Evolutionary conservation across 2,888 invertebrate species (phyloP), one percentile per base, ranked within the genome.

Genomic region (Copidosoma aretas): DNA sequence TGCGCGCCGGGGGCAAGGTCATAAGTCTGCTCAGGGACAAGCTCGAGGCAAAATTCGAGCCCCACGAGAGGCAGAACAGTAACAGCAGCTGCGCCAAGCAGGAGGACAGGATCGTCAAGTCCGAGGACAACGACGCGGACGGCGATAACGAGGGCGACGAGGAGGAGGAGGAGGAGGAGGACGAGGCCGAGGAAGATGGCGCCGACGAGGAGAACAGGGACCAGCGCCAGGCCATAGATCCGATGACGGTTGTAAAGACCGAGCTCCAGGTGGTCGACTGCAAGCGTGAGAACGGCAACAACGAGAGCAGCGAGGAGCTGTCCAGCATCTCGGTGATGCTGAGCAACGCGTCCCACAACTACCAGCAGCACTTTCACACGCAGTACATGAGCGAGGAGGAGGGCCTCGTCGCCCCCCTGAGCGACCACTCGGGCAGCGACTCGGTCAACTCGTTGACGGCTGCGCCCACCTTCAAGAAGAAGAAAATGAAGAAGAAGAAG

Each of bases 351-450:
- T 85, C 86, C 8, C 86, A 86, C 10, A 86, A 87, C 71, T 82
- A 83, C 49, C 81, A 80, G 10, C 82, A 83, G 22, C 81, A 83
- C 21, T 83, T 82, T 64, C 81, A 82, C 61, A 77, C 81, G 0
- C 82, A 81, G 52, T 80, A 83, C 60, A 75, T 81, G 75, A 87
- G 85, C 78, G 91, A 91, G 80, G 92, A 92, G 74, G 94, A 94
- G 80, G 93, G 93, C 19, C 87, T 93, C 0, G 89, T 93, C 0
- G 93, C 93, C 3, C 92, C 92, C 10, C 92, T 92, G 17, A 93
- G 93, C 75, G 93, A 93, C 78, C 90, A 91, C 77, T 93, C 93
- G 17, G 93, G 93, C 72, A 92, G 93, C 73, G 93, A 91, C 80
- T 88, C 89, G 0, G 89, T 90, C 70, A 87, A 87, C 53, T 84